phyloP scores from a whole-genome alignment of 1,140 invertebrate species.

The Pseudoatta argentina region DNA sequence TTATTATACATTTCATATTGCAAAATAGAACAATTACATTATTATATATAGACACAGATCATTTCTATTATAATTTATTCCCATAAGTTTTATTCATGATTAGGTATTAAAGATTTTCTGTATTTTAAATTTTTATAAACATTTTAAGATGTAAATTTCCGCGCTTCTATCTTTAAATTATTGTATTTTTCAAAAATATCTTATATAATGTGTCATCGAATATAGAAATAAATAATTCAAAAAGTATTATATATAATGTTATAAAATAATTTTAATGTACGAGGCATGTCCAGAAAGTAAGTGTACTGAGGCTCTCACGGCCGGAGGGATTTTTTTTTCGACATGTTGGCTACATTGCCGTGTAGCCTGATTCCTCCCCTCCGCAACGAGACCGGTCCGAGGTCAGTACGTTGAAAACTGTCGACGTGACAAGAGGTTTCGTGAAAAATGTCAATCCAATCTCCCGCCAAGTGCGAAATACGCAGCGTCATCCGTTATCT shows the following conservation, averaged over 20 bases:
- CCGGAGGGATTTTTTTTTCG: too few species aligned
- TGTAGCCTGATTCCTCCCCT: too few species aligned
- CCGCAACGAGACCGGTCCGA: too few species aligned
- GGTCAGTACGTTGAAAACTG: too few species aligned
- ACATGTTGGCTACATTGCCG: too few species aligned
- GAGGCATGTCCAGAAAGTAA: too few species aligned
- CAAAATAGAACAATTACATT: slow-evolving; percentile 16
- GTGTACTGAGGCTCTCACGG: too few species aligned
- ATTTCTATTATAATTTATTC: not conserved
- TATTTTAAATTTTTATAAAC: not conserved
- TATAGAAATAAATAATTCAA: not conserved
- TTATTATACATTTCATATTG: slow-evolving; percentile 1
- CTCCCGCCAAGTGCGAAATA: too few species aligned
- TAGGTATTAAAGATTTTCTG: not conserved
- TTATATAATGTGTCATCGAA: not conserved
- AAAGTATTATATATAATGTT: not conserved
- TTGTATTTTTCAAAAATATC: not conserved
- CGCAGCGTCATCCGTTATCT: too few species aligned
- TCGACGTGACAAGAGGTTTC: too few species aligned
- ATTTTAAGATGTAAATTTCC: not conserved
- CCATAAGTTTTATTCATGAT: not conserved
- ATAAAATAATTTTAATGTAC: not conserved
- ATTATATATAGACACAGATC: not conserved
- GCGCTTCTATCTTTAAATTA: not conserved
- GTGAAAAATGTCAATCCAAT: too few species aligned